These are phyloP conservation scores for Tetraneura akinire DNA, from an alignment of 1,140 invertebrate genomes.

Conservation along the genomic window DNA sequence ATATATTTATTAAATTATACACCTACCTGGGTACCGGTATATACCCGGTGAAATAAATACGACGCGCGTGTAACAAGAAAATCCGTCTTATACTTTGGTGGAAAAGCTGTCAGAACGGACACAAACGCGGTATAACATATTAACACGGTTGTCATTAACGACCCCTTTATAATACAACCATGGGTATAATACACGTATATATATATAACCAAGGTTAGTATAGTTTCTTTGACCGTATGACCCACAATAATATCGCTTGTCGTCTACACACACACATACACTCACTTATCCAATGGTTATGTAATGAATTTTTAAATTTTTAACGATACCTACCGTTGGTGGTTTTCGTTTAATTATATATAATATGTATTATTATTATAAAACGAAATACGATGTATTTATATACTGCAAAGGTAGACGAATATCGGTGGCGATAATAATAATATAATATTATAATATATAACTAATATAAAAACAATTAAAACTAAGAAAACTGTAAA, in stretches of 20 bases:
- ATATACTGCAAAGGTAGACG: no score
- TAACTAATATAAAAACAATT: no score
- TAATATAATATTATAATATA: no score
- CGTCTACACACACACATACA: not conserved
- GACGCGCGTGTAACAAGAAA: conserved; percentile 31
- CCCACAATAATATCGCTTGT: not conserved
- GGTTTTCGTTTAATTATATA: no score
- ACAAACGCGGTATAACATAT: conserved; percentile 24
- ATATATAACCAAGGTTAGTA: no score
- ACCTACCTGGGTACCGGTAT: no score
- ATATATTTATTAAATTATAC: no score
- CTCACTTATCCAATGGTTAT: not conserved
- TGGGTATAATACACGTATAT: no score
- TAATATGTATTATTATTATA: no score
- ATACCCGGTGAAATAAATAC: conserved; percentile 19
- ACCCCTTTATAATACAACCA: not conserved
- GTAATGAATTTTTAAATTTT: conserved; percentile 37
- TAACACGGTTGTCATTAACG: conserved; percentile 31
- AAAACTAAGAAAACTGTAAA: no score
- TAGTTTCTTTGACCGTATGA: conserved; percentile 29
- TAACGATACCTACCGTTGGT: not conserved
- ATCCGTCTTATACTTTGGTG: conserved; percentile 30
- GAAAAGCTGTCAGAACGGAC: conserved; percentile 33
- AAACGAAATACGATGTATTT: no score
- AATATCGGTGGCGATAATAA: no score